A percentile compares a stretch with the other conserved stretches of the same genome.
Evolutionary conservation across 1,140 invertebrate species (phyloP).

Genomic region (Aricia agestis): DNA sequence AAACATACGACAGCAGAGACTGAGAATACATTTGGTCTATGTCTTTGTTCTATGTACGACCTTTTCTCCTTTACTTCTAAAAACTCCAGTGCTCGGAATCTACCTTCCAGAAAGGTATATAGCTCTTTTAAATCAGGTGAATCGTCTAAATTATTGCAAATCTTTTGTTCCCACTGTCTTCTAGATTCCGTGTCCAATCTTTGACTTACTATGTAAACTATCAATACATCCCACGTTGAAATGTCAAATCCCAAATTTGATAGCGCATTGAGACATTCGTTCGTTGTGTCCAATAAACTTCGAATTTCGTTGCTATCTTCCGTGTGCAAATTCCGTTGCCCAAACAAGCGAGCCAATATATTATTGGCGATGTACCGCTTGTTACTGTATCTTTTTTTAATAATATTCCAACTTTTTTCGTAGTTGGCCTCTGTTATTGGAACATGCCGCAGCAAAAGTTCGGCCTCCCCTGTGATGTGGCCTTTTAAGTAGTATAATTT

Average conservation of each 20-base stretch:
- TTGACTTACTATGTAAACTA: slow-evolving; percentile 26
- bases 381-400: slow-evolving; percentile 36
- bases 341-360: slow-evolving; percentile 31
- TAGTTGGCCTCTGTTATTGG: slow-evolving; percentile 34
- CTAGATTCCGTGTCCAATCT: slow-evolving; percentile 25
- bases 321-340: slow-evolving; percentile 24
- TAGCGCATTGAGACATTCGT: slow-evolving; percentile 27
- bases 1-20: slow-evolving; percentile 7
- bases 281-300: slow-evolving; percentile 32
- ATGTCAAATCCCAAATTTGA: slow-evolving; percentile 26
- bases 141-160: slow-evolving; percentile 7
- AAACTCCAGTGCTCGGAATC: slow-evolving; percentile 15
- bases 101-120: slow-evolving; percentile 16
- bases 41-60: background rate
- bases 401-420: slow-evolving; percentile 27
- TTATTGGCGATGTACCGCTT: slow-evolving; percentile 30
- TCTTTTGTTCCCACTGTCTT: slow-evolving; percentile 24
- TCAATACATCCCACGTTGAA: slow-evolving; percentile 28
- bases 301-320: slow-evolving; percentile 30
- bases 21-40: background rate
- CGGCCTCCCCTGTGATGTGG: slow-evolving; percentile 32
- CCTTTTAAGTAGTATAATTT: slow-evolving; percentile 25
- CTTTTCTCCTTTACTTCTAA: background rate
- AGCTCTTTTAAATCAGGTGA: slow-evolving; percentile 10
- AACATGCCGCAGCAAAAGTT: slow-evolving; percentile 34